phyloP scores from a whole-genome alignment of 2,113 vertebrate species.

The Fukomys damarensis region DNA sequence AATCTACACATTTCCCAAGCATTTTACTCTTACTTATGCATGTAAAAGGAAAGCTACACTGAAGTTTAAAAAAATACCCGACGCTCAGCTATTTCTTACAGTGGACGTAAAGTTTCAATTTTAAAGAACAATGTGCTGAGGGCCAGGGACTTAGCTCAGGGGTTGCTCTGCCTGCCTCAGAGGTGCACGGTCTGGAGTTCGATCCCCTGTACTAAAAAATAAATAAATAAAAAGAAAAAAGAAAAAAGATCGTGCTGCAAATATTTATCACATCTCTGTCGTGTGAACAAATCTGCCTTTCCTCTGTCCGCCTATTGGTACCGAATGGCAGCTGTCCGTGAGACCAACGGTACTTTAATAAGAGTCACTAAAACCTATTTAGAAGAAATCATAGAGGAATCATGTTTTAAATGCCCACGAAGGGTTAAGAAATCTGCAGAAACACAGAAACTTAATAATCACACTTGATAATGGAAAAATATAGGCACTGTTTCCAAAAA shows the following conservation, averaged over 20 bases:
- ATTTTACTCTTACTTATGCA: neutral
- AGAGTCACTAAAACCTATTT: neutral
- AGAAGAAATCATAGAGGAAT: neutral
- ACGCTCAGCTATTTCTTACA: neutral
- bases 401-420: neutral
- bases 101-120: conserved; percentile 10
- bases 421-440: conserved; percentile 48
- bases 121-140: neutral
- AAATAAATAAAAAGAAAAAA: too few relatives aligned
- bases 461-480: conserved; percentile 42
- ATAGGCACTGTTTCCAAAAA: conserved; percentile 56
- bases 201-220: too few relatives aligned
- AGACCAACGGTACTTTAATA: neutral
- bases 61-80: neutral
- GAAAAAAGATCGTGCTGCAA: too few relatives aligned
- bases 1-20: neutral
- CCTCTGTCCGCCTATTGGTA: neutral
- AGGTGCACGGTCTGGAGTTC: too few relatives aligned
- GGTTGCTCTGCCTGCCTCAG: too few relatives aligned
- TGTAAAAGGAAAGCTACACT: neutral
- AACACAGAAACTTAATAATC: conserved; percentile 32
- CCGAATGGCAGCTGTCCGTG: neutral
- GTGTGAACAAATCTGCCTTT: too few relatives aligned
- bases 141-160: too few relatives aligned
- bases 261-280: too few relatives aligned